A percentile compares a stretch with the other conserved stretches of the same genome.
These are phyloP conservation scores for Epinephelus coioides DNA, from an alignment of 2,797 vertebrate genomes.

Conservation along the genomic window DNA sequence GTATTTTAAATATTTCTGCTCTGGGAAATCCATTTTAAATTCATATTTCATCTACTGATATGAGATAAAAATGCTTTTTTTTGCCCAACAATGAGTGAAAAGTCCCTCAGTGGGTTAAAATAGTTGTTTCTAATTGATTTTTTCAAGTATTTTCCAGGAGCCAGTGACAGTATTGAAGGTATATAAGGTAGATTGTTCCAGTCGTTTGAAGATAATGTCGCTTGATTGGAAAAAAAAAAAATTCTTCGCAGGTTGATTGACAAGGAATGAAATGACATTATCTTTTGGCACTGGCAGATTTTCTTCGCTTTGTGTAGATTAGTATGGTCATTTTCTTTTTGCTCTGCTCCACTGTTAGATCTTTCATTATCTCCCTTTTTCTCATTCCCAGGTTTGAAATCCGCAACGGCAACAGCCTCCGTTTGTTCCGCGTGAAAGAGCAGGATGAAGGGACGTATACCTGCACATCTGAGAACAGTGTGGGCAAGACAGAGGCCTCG, in stretches of 20 bases:
- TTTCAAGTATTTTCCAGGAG: conserved; percentile 40
- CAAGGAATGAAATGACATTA: conserved; percentile 54
- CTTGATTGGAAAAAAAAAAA: conserved; percentile 36
- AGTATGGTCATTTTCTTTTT: conserved; percentile 12
- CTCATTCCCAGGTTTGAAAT: conserved; percentile 91
- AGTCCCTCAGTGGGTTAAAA: not conserved
- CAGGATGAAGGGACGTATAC: conserved; percentile 96
- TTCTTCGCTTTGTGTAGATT: conserved; percentile 50
- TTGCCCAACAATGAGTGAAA: conserved; percentile 18
- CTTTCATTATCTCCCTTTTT: conserved; percentile 49
- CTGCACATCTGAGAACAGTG: conserved; percentile 95
- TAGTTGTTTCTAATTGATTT: conserved; percentile 46
- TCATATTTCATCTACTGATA: conserved; percentile 9
- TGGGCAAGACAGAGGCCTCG: conserved; percentile 93
- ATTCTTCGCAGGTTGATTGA: conserved; percentile 52
- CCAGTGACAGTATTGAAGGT: conserved; percentile 29
- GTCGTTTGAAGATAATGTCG: conserved; percentile 48
- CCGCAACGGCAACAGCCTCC: conserved; percentile 91
- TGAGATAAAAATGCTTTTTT: conserved; percentile 12
- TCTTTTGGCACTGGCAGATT: conserved; percentile 35
- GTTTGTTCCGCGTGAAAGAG: conserved; percentile 87
- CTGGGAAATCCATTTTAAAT: conserved; percentile 3
- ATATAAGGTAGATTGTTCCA: conserved; percentile 47
- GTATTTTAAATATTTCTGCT: conserved; percentile 10
- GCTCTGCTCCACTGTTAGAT: conserved; percentile 21